phyloP scores from a whole-genome alignment of 2,113 vertebrate genomes.

The Anser cygnoides region DNA sequence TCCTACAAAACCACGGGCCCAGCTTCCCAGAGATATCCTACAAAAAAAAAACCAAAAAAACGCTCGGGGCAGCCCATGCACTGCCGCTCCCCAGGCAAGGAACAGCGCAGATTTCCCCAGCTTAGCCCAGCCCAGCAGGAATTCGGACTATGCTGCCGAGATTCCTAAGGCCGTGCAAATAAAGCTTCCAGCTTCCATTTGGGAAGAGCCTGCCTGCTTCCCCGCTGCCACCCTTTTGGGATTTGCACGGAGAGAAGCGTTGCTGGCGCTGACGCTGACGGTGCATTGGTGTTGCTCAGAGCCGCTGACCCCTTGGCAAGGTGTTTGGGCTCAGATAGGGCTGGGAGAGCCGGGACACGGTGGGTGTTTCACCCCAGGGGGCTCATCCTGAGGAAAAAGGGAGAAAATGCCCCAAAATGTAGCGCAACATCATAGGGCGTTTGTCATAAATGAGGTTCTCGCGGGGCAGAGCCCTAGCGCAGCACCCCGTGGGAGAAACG shows the following conservation, averaged over 20 bases:
- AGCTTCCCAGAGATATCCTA: background rate
- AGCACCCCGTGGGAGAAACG: background rate
- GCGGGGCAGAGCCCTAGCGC: background rate
- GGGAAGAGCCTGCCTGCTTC: background rate
- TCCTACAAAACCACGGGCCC: background rate
- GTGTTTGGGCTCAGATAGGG: too few relatives aligned
- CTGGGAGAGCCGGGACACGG: too few relatives aligned
- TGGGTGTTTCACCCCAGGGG: background rate
- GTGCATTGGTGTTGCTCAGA: accelerated
- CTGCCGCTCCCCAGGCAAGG: background rate
- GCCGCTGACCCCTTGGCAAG: too few relatives aligned
- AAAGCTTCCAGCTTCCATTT: background rate
- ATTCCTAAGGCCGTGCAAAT: background rate
- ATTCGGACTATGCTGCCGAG: background rate
- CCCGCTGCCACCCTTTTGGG: background rate
- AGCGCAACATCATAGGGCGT: accelerated
- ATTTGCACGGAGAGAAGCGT: background rate
- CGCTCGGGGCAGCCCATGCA: background rate
- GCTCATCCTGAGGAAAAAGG: background rate
- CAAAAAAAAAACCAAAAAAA: background rate
- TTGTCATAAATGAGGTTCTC: background rate
- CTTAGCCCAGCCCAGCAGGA: background rate
- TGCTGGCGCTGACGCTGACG: accelerated
- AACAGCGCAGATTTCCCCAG: background rate
- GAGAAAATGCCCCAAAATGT: background rate